Percentiles rank a stretch among this genome's conserved stretches.
These are phyloP conservation scores for Candidula unifasciata DNA, from an alignment of 2,888 invertebrate genomes.

Conservation along the genomic window DNA sequence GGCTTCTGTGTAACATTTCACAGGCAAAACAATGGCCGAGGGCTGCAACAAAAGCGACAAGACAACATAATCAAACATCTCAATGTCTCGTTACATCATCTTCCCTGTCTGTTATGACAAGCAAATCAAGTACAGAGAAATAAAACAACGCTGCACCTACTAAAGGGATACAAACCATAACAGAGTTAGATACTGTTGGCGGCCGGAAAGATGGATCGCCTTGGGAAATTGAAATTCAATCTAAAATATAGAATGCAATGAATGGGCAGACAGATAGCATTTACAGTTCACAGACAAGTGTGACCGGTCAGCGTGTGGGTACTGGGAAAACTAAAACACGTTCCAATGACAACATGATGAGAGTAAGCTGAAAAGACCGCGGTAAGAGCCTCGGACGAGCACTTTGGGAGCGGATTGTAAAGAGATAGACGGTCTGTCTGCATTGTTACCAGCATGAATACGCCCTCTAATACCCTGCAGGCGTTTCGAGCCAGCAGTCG, in stretches of 20 bases:
- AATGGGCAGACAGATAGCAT: background rate
- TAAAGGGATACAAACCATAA: background rate
- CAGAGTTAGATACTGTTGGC: background rate
- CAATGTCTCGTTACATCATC: no score
- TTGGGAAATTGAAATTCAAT: constrained; percentile 13
- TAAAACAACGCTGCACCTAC: background rate
- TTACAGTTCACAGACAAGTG: constrained; percentile 17
- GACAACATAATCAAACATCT: no score
- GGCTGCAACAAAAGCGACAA: no score
- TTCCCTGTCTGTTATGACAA: background rate
- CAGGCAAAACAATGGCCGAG: no score
- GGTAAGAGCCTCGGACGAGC: background rate
- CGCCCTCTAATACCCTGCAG: constrained; percentile 44
- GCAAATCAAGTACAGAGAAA: background rate
- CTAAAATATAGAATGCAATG: background rate
- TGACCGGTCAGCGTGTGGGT: background rate
- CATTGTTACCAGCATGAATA: constrained; percentile 24
- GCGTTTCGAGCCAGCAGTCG: constrained; percentile 34
- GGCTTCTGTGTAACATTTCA: no score
- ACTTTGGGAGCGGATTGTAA: constrained; percentile 19
- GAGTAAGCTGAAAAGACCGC: background rate
- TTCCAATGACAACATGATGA: constrained; percentile 16
- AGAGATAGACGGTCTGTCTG: constrained; percentile 24
- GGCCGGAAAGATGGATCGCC: background rate
- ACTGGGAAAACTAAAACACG: background rate